A percentile compares a stretch with the other conserved stretches of the same genome.
Conservation (phyloP, 2,888 invertebrate genomes). For the Margaritifera margaritifera region DNA sequence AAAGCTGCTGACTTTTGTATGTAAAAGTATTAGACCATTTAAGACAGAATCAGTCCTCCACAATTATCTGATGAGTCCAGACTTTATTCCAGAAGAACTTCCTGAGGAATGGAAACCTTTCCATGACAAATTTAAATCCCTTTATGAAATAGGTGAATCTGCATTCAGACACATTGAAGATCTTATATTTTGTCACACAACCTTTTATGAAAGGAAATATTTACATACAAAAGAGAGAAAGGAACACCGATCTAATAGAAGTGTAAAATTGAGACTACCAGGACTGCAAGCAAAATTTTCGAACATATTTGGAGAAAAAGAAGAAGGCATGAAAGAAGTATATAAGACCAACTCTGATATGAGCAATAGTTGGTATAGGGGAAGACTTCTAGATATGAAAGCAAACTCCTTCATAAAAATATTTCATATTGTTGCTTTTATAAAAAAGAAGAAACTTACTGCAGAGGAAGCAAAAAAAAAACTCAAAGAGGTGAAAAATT, state of each 20-base stretch:
- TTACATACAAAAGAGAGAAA: not conserved
- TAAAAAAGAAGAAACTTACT: no score
- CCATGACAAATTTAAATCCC: not conserved
- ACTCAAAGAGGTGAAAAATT: no score
- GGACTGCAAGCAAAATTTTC: not conserved
- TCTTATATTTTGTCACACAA: conserved; percentile 10
- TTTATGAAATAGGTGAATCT: not conserved
- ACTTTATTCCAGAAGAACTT: conserved; percentile 8
- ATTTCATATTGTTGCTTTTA: no score
- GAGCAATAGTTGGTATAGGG: no score
- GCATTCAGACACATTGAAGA: conserved; percentile 10
- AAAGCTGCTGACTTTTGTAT: not conserved
- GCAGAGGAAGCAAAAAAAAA: no score
- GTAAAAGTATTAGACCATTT: not conserved
- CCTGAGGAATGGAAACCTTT: conserved; percentile 3
- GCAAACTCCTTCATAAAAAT: no score
- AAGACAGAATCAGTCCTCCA: not conserved
- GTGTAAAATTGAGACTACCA: conserved; percentile 3
- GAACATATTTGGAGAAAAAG: conserved; percentile 1
- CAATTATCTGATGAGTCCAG: conserved; percentile 3
- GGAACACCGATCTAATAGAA: conserved; percentile 6
- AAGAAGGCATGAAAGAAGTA: no score
- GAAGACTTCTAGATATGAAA: no score
- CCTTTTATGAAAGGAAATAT: not conserved
- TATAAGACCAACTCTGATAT: no score